phyloP scores from a whole-genome alignment of 2,797 vertebrate genomes.

The Cossypha caffra region DNA sequence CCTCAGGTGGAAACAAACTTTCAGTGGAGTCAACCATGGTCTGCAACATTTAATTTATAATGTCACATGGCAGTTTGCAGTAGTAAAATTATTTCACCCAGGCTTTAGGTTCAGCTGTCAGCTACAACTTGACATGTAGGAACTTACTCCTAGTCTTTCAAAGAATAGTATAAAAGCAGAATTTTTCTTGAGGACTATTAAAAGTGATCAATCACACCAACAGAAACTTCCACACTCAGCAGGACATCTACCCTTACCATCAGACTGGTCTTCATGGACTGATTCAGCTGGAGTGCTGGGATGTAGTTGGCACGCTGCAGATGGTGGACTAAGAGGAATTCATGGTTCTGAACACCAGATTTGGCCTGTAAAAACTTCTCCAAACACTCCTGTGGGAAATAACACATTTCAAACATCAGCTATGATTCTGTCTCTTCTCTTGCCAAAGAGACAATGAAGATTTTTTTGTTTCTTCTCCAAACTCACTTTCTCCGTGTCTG shows the following conservation, averaged over 20 bases:
- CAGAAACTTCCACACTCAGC: not conserved
- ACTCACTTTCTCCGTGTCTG: constrained; percentile 85
- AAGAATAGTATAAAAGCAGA: too few relatives aligned
- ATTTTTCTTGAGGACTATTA: too few relatives aligned
- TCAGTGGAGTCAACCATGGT: not conserved
- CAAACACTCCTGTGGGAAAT: constrained; percentile 84
- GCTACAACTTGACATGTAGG: too few relatives aligned
- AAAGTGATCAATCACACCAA: too few relatives aligned
- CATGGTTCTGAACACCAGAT: constrained; percentile 85
- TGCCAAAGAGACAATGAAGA: not conserved
- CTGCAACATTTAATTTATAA: too few relatives aligned
- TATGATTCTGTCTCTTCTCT: not conserved
- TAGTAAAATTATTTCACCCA: too few relatives aligned
- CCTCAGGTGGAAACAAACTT: not conserved
- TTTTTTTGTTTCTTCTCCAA: not conserved
- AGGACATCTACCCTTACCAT: constrained; percentile 72
- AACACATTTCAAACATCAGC: not conserved
- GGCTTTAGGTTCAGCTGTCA: too few relatives aligned
- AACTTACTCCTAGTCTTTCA: too few relatives aligned
- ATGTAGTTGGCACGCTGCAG: constrained; percentile 93
- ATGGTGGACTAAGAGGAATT: constrained; percentile 92
- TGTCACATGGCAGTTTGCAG: too few relatives aligned
- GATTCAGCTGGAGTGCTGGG: constrained; percentile 90
- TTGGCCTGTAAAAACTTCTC: constrained; percentile 88
- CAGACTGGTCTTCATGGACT: constrained; percentile 85